phyloP scores from a whole-genome alignment of 2,888 invertebrate genomes.

The Plagodis dolabraria region DNA sequence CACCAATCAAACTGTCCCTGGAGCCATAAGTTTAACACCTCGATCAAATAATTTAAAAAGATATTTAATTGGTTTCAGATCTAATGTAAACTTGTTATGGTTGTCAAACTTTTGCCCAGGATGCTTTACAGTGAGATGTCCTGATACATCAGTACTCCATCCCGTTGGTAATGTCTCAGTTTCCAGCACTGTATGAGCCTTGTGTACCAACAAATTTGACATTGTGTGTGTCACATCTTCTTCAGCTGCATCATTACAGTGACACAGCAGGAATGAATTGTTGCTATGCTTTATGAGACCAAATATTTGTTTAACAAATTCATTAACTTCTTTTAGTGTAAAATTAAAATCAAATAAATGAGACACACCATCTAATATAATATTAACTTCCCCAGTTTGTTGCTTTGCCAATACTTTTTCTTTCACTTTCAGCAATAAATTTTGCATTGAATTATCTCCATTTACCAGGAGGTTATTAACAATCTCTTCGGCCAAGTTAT shows the following conservation, averaged over 20 bases:
- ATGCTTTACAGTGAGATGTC: slow-evolving; percentile 85
- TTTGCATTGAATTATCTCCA: slow-evolving; percentile 60
- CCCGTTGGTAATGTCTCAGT: slow-evolving; percentile 89
- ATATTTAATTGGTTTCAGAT: slow-evolving; percentile 68
- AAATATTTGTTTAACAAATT: slow-evolving; percentile 76
- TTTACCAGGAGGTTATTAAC: slow-evolving; percentile 49
- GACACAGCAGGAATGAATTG: slow-evolving; percentile 75
- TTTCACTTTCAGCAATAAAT: slow-evolving; percentile 69
- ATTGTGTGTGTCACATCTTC: slow-evolving; percentile 85
- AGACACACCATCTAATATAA: slow-evolving; percentile 90
- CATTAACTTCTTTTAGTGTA: slow-evolving; percentile 77
- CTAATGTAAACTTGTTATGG: slow-evolving; percentile 57
- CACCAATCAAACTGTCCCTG: slow-evolving; percentile 80
- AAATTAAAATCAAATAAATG: slow-evolving; percentile 88
- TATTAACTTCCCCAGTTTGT: slow-evolving; percentile 71
- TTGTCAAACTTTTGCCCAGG: slow-evolving; percentile 63
- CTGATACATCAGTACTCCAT: slow-evolving; percentile 89
- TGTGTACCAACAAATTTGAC: slow-evolving; percentile 86
- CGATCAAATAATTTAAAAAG: slow-evolving; percentile 90
- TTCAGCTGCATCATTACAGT: slow-evolving; percentile 85
- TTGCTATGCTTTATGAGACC: slow-evolving; percentile 58
- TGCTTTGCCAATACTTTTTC: slow-evolving; percentile 63
- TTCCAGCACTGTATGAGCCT: slow-evolving; percentile 86
- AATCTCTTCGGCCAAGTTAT: slow-evolving; percentile 61
- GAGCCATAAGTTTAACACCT: slow-evolving; percentile 89